Conservation (phyloP, 2,888 invertebrate species). For the Agonum fuliginosum region DNA sequence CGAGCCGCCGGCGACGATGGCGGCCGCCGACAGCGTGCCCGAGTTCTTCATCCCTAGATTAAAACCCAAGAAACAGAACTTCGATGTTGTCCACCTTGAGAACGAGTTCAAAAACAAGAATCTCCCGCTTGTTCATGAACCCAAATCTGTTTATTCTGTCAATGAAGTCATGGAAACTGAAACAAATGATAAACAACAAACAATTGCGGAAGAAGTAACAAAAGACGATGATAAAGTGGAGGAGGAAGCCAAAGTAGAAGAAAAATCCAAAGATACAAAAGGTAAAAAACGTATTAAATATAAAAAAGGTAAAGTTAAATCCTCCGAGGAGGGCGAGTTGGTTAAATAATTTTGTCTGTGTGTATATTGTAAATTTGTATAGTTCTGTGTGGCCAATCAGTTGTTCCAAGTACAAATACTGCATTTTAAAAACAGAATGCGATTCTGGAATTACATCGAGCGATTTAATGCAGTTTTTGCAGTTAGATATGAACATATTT, state of each 20-base stretch:
- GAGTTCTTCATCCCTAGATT: slow-evolving; percentile 60
- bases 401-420: slow-evolving; percentile 46
- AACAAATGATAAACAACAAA: slow-evolving; percentile 1
- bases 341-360: slow-evolving; percentile 48
- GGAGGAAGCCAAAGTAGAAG: slow-evolving; percentile 52
- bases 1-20: background rate
- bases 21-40: slow-evolving; percentile 47
- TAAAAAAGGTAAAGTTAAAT: slow-evolving; percentile 39
- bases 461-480: background rate
- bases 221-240: slow-evolving; percentile 8
- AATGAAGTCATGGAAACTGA: slow-evolving; percentile 21
- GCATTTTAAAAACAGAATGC: background rate
- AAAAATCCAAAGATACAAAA: slow-evolving; percentile 52
- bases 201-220: background rate
- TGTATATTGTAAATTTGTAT: slow-evolving; percentile 56
- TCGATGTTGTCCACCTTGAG: slow-evolving; percentile 45
- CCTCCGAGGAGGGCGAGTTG: slow-evolving; percentile 41
- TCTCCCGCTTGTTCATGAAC: slow-evolving; percentile 45
- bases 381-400: slow-evolving; percentile 51
- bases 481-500: slow-evolving; percentile 6
- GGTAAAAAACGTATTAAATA: slow-evolving; percentile 45
- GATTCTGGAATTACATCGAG: slow-evolving; percentile 14
- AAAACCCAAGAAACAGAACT: slow-evolving; percentile 53
- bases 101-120: slow-evolving; percentile 50
- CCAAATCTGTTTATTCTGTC: slow-evolving; percentile 21